Evolutionary conservation across 1,140 invertebrate genomes (phyloP).

Genomic region (Cyclina sinensis): DNA sequence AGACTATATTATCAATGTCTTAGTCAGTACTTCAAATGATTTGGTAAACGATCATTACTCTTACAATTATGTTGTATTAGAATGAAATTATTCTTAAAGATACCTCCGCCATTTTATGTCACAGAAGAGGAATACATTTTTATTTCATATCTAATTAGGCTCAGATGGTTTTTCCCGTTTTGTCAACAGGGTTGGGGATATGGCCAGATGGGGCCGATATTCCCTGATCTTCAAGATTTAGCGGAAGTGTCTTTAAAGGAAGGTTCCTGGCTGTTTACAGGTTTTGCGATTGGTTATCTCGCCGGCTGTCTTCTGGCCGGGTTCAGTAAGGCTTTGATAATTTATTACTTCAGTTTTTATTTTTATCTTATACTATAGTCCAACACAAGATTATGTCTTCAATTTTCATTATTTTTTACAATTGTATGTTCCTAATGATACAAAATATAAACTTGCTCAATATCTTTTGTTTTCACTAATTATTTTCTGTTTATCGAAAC

Average conservation of each 20-base stretch:
- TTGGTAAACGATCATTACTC: not conserved
- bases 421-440: too few relatives aligned
- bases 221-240: constrained; percentile 14
- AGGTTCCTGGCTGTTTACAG: constrained; percentile 22
- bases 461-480: too few relatives aligned
- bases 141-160: too few relatives aligned
- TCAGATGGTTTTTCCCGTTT: not conserved
- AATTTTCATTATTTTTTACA: too few relatives aligned
- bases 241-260: not conserved
- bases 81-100: too few relatives aligned
- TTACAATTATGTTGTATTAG: not conserved
- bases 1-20: not conserved
- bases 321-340: constrained; percentile 7
- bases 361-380: too few relatives aligned
- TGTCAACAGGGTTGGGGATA: constrained; percentile 31
- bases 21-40: not conserved
- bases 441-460: too few relatives aligned
- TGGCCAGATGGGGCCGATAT: constrained; percentile 25
- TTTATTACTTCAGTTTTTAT: too few relatives aligned
- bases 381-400: too few relatives aligned
- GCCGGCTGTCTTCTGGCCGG: constrained; percentile 4
- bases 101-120: too few relatives aligned
- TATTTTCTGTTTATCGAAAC: too few relatives aligned
- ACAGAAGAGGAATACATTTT: too few relatives aligned
- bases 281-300: constrained; percentile 24